Evolutionary conservation across 2,113 vertebrate species (phyloP), one percentile per base, ranked within the genome.

Genomic region (Columbina picui): DNA sequence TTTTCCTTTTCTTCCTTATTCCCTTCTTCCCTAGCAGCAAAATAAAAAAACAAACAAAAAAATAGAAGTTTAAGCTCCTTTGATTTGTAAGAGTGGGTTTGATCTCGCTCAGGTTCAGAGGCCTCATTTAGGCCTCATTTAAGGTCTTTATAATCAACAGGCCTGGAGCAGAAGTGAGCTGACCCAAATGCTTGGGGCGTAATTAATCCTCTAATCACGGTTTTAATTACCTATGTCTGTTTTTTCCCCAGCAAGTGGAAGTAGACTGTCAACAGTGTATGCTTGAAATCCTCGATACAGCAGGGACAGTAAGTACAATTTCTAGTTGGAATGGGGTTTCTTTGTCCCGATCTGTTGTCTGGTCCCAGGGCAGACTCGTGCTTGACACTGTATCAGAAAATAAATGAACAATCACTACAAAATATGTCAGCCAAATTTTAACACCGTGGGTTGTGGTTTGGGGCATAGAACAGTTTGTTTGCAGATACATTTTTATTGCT

Each of bases 281-380:
- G 99, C 99, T 99, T 92, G 99, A 99, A 98, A 99, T 99, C 98
- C 99, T 99, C 64, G 99, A 99, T 95, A 99, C 99, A 93, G 99
- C 99, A 91, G 99, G 99, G 95, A 99, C 99, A 93, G 99, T 99
- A 98, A 99, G 99, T 98, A 63, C 7, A 4, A 56, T 43, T 88
- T 55, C 27, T 94, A 53, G 75, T 27, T 41, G 39, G 53, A 64
- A 15, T 0, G 27, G 61, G 11, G 38, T 78, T 82, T 45, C 36
- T 29, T 45, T 30, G 38, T 9, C 50, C 18, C 1, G 32, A 6
- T 32, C 56, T 55, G 43, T 38, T n/a, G 14, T 23, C 77, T 80
- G 47, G 5, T 60, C 19, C 26, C 50, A 10, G 50, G 49, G 49
- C 71, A 89, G 36, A 10, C 11, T 56, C 0, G 1, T 53, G 29